Percentiles rank a stretch among this genome's conserved stretches.
Conservation (phyloP, 1,140 invertebrate genomes). For the Papilio xuthus region DNA sequence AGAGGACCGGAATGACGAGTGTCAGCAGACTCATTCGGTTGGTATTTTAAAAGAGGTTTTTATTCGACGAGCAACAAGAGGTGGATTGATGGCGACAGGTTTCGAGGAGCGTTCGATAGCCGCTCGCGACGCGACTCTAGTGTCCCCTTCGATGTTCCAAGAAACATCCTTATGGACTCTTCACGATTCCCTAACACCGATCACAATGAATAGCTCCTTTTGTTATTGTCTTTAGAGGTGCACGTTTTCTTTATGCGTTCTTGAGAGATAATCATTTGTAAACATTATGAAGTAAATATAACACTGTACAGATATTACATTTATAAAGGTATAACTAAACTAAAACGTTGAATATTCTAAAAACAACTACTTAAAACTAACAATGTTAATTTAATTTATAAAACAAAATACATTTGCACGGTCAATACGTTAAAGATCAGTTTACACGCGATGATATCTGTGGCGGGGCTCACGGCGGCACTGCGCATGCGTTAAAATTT, state of each 20-base stretch:
- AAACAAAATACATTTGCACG: slow-evolving; percentile 4
- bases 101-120: slow-evolving; percentile 73
- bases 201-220: slow-evolving; percentile 47
- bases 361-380: not conserved
- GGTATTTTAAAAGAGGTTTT: slow-evolving; percentile 80
- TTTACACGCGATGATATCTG: slow-evolving; percentile 62
- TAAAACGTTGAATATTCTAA: not conserved
- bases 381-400: not conserved
- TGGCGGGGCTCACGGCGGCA: slow-evolving; percentile 41
- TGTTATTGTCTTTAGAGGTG: slow-evolving; percentile 44
- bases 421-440: slow-evolving; percentile 8
- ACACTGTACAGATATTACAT: not conserved
- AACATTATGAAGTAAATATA: not conserved
- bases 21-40: slow-evolving; percentile 73
- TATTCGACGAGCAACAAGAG: slow-evolving; percentile 80
- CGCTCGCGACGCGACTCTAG: slow-evolving; percentile 66
- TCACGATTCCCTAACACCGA: slow-evolving; percentile 59
- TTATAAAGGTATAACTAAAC: not conserved
- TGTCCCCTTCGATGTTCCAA: slow-evolving; percentile 67
- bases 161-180: slow-evolving; percentile 73
- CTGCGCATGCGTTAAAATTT: slow-evolving; percentile 60
- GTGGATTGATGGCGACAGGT: slow-evolving; percentile 80
- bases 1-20: slow-evolving; percentile 78
- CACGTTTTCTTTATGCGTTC: slow-evolving; percentile 37
- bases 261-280: slow-evolving; percentile 11